A percentile compares a stretch with the other conserved stretches of the same genome.
Conservation (phyloP, 2,888 invertebrate genomes). For the Ecdyonurus torrentis region DNA sequence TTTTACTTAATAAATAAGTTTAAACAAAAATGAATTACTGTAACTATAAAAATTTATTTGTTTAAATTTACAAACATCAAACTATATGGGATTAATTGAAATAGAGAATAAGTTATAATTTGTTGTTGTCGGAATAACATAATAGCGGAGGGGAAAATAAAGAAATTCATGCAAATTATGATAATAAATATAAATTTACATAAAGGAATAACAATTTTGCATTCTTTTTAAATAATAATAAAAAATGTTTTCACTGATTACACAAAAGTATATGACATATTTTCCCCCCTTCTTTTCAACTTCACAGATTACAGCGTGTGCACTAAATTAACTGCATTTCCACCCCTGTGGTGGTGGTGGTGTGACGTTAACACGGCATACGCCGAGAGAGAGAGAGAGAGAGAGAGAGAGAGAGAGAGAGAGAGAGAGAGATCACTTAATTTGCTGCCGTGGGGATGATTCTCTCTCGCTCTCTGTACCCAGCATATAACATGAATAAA, state of each 20-base stretch:
- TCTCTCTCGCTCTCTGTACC: too few relatives aligned
- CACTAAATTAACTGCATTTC: background rate
- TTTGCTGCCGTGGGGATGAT: background rate
- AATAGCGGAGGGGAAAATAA: background rate
- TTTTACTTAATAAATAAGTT: too few relatives aligned
- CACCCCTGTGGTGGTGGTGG: background rate
- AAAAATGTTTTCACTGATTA: background rate
- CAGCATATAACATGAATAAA: background rate
- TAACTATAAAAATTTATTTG: too few relatives aligned
- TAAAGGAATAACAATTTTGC: background rate
- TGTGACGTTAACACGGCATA: too few relatives aligned
- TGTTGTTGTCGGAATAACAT: too few relatives aligned
- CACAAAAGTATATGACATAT: background rate
- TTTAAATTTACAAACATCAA: too few relatives aligned
- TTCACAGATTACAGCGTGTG: background rate
- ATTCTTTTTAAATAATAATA: background rate
- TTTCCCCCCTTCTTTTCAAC: background rate
- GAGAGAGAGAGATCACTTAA: background rate
- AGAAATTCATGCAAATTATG: background rate
- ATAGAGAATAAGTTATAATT: too few relatives aligned
- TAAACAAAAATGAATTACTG: too few relatives aligned
- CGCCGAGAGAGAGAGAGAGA: too few relatives aligned
- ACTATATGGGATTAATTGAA: too few relatives aligned
- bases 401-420: too few relatives aligned
- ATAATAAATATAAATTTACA: background rate